Evolutionary conservation across 37 sponge, comb jelly and placozoan species (phyloP), one percentile per base, ranked within the genome.

Genomic region (Oopsacas minuta): DNA sequence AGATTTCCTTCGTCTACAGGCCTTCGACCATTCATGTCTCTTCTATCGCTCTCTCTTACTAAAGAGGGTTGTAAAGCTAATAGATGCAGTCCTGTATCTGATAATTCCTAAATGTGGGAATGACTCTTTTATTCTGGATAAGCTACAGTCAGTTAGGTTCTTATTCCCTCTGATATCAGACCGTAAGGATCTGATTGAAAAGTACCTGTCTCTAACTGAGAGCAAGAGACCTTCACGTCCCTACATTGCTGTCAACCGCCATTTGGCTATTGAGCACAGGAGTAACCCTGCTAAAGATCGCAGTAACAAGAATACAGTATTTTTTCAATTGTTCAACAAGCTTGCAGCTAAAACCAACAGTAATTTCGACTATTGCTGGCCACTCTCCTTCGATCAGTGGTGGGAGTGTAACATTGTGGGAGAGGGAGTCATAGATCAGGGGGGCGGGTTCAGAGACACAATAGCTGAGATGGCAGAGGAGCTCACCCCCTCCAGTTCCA

Each of bases 381-480:
- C 94, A 0, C 88, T 90, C 0, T 89, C 86, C 28, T 87, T 83
- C 86, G 81, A 37, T 3, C 96, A 95, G 81, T 95, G 96, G 96
- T 95, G 96, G 96, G 96, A 95, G 86, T 89, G 91, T 52, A 93
- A 93, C 86, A 93, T 95, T 52, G 81, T 52, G 23, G 85, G 86
- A 23, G 96, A 95, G 52, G 94, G 94, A 32, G 90, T 93, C 84
- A 93, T 95, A 35, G 96, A 95, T 49, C 96, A 95, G 84, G 96
- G 95, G 69, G 96, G 96, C 39, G 96, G 92, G 0, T 95, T 95
- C 82, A 81, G 96, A 51, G 96, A 95, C 51, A 82, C 94, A n/a
- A 52, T 95, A 10, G 49, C 91, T 1, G 92, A 95, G 30, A 83
- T 95, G 23, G 90, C 94, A 8, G 96, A 95, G 37, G 96, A 95